phyloP scores from a whole-genome alignment of 2,797 vertebrate species.

The Cyprinodon diabolis region DNA sequence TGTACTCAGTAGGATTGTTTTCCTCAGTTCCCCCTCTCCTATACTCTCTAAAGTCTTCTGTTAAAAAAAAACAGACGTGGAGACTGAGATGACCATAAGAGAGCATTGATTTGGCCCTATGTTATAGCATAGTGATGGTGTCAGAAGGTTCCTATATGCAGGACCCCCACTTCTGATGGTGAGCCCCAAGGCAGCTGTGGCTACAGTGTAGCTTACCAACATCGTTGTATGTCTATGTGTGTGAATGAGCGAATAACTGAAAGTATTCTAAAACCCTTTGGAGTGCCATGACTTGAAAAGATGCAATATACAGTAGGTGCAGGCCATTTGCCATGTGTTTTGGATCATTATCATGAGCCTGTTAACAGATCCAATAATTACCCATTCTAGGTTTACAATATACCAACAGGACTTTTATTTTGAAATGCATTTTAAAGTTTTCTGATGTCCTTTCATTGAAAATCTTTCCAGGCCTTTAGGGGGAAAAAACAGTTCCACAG shows the following conservation, averaged over 20 bases:
- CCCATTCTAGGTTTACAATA: not conserved
- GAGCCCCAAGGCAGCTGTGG: too few species aligned
- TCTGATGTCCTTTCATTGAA: not conserved
- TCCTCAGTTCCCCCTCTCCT: not conserved
- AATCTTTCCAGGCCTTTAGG: not conserved
- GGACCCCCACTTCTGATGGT: too few species aligned
- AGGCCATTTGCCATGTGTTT: not conserved
- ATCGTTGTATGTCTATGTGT: too few species aligned
- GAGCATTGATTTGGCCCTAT: not conserved
- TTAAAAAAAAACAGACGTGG: not conserved
- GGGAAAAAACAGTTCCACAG: not conserved
- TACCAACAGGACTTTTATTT: not conserved
- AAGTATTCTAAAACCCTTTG: too few species aligned
- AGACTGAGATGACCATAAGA: not conserved
- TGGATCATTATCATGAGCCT: not conserved
- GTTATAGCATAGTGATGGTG: too few species aligned
- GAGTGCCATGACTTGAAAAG: too few species aligned
- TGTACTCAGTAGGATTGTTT: too few species aligned
- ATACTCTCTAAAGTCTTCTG: not conserved
- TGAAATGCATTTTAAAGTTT: not conserved
- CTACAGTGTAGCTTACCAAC: too few species aligned
- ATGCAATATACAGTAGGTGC: too few species aligned
- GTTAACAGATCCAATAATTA: not conserved
- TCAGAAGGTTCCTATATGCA: too few species aligned
- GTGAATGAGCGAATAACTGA: too few species aligned